Conservation (phyloP, 2,113 vertebrate species). For the Illadopsis cleaveri region DNA sequence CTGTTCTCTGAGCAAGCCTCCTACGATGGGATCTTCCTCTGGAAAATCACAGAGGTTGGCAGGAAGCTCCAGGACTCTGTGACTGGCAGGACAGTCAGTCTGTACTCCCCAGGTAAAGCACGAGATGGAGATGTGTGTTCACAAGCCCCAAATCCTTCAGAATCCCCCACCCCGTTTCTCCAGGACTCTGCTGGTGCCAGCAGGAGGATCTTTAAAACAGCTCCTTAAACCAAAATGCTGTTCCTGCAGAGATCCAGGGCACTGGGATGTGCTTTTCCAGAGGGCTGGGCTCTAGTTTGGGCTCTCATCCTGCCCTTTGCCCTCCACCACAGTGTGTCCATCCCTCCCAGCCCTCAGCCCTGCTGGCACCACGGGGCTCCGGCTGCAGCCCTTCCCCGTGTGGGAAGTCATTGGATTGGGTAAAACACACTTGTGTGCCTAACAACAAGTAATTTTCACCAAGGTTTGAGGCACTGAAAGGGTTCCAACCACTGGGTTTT, state of each 20-base stretch:
- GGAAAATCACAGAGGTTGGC: conserved; percentile 81
- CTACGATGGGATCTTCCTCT: conserved; percentile 82
- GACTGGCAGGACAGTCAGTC: conserved; percentile 72
- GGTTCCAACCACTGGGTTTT: neutral
- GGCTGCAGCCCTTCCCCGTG: neutral
- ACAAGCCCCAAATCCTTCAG: neutral
- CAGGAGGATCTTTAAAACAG: neutral
- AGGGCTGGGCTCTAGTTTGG: neutral
- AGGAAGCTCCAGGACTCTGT: conserved; percentile 79
- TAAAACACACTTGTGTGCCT: neutral
- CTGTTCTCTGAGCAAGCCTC: conserved; percentile 77
- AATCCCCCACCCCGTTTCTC: neutral
- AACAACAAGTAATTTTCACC: neutral
- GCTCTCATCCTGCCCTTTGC: neutral
- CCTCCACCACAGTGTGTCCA: neutral
- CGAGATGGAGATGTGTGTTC: accelerated
- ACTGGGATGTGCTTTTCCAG: neutral
- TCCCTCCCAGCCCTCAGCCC: neutral
- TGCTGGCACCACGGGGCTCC: neutral
- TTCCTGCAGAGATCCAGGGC: neutral
- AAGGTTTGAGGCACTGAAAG: neutral
- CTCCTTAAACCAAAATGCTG: neutral
- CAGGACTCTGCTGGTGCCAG: accelerated
- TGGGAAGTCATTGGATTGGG: neutral
- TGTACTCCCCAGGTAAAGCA: conserved; percentile 83